Conservation (phyloP, 2,888 invertebrate genomes). For the Eristalis pertinax region DNA sequence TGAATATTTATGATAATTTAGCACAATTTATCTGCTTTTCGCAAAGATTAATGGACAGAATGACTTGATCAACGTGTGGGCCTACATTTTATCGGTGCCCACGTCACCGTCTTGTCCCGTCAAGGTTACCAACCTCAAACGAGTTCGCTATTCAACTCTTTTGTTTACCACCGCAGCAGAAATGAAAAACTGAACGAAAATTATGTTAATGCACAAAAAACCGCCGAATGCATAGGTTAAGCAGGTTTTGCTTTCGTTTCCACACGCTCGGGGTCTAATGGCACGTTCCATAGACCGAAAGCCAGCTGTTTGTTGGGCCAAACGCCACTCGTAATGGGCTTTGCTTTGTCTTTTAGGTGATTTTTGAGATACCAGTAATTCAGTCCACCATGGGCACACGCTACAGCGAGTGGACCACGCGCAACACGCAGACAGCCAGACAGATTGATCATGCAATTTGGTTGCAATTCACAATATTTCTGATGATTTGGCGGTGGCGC, state of each 20-base stretch:
- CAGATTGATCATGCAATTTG: conserved; percentile 67
- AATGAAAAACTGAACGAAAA: background rate
- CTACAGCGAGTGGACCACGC: background rate
- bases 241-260: background rate
- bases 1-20: conserved; percentile 11
- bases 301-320: background rate
- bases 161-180: conserved; percentile 3
- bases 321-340: background rate
- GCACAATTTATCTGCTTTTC: conserved; percentile 5
- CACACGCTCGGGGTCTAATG: background rate
- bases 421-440: conserved; percentile 63
- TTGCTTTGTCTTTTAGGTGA: background rate
- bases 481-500: conserved; percentile 55
- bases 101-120: conserved; percentile 1
- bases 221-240: background rate
- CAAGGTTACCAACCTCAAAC: conserved; percentile 33
- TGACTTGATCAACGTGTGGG: conserved; percentile 17
- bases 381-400: conserved; percentile 15
- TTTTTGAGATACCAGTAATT: background rate
- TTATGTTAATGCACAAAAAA: background rate
- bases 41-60: conserved; percentile 5
- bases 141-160: conserved; percentile 57
- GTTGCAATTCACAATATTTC: conserved; percentile 67
- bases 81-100: conserved; percentile 3
- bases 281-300: background rate